phyloP scores from a whole-genome alignment of 2,888 invertebrate genomes.

The Macroteleia sp. region DNA sequence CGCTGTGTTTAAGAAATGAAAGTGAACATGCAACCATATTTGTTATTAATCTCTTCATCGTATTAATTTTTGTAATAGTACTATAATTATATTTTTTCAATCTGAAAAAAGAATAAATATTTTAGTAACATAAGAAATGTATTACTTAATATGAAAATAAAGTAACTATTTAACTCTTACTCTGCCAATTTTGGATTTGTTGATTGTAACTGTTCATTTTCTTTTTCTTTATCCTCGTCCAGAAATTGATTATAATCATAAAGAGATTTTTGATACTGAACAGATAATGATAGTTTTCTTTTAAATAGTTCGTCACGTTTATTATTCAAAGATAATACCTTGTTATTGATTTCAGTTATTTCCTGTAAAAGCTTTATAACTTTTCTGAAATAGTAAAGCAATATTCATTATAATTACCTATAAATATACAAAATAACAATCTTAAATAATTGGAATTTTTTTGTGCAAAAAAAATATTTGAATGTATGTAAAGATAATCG shows the following conservation, averaged over 20 bases:
- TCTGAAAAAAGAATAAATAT: not conserved
- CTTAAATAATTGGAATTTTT: too few species aligned
- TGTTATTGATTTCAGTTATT: not conserved
- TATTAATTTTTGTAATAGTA: slow-evolving; percentile 16
- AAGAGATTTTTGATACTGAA: not conserved
- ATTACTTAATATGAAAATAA: not conserved
- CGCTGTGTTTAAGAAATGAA: not conserved
- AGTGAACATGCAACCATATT: slow-evolving; percentile 13
- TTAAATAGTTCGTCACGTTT: not conserved
- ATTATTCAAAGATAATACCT: not conserved
- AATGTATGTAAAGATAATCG: too few species aligned
- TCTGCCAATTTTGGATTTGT: slow-evolving; percentile 7
- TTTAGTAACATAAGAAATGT: too few species aligned
- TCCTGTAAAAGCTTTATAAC: not conserved
- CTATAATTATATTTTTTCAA: not conserved
- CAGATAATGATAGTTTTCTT: not conserved
- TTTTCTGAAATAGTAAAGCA: slow-evolving; percentile 10
- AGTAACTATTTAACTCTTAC: not conserved
- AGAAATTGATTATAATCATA: slow-evolving; percentile 3
- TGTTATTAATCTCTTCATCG: slow-evolving; percentile 19
- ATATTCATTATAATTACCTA: too few species aligned
- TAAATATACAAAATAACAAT: too few species aligned
- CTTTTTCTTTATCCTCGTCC: slow-evolving; percentile 3
- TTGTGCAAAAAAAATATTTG: too few species aligned
- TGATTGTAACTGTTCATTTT: not conserved